phyloP scores from a whole-genome alignment of 2,888 invertebrate species.

The Ectemnius continuus region DNA sequence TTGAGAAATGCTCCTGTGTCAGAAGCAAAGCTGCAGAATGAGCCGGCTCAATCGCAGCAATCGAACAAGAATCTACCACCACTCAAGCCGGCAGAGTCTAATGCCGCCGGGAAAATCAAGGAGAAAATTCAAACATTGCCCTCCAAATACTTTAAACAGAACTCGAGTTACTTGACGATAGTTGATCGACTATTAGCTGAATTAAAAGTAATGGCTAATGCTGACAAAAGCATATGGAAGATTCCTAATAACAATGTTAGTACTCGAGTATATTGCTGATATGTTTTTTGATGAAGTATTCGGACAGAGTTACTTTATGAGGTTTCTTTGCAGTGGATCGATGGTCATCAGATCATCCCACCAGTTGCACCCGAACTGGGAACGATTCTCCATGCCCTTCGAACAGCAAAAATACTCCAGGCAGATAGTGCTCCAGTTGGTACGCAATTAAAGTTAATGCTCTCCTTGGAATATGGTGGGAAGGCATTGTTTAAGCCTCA shows the following conservation, averaged over 20 bases:
- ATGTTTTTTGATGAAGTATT: background rate
- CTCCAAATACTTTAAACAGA: constrained; percentile 69
- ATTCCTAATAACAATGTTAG: constrained; percentile 71
- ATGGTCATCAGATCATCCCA: constrained; percentile 70
- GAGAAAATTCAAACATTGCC: constrained; percentile 67
- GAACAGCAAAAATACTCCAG: constrained; percentile 83
- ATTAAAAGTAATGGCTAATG: constrained; percentile 64
- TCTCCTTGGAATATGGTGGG: constrained; percentile 87
- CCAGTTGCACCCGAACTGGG: constrained; percentile 79
- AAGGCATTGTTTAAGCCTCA: constrained; percentile 94
- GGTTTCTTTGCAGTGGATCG: constrained; percentile 69
- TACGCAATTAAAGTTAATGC: constrained; percentile 92
- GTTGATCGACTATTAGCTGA: constrained; percentile 67
- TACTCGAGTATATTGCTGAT: background rate
- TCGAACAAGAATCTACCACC: constrained; percentile 50
- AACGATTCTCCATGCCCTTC: constrained; percentile 83
- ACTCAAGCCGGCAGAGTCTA: constrained; percentile 50
- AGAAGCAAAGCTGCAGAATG: constrained; percentile 56
- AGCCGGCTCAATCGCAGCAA: constrained; percentile 37
- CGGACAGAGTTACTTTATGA: background rate
- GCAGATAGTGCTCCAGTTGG: constrained; percentile 91
- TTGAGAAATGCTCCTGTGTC: constrained; percentile 57
- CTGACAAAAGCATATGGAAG: constrained; percentile 69
- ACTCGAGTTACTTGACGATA: constrained; percentile 64
- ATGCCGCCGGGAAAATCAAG: constrained; percentile 64